Evolutionary conservation across 2,888 invertebrate species (phyloP).

Genomic region (Hemaris fuciformis): DNA sequence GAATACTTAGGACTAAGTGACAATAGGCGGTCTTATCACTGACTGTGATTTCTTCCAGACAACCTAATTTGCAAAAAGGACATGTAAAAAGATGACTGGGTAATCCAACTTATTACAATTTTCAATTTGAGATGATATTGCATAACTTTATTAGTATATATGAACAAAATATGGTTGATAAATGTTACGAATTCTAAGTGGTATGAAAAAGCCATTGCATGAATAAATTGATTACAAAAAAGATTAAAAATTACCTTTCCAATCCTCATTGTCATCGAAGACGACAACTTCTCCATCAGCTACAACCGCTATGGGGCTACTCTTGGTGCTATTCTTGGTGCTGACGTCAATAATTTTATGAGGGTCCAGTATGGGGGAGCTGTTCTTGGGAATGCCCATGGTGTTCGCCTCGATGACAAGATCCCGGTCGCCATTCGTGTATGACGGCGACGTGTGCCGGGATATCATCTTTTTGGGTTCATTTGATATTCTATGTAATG

Average conservation of each 20-base stretch:
- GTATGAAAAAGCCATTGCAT: no score
- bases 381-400: slow-evolving; percentile 74
- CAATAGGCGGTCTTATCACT: no score
- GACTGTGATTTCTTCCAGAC: no score
- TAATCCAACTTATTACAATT: no score
- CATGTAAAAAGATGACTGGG: no score
- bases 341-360: slow-evolving; percentile 70
- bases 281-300: slow-evolving; percentile 91
- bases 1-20: no score
- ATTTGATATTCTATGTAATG: slow-evolving; percentile 71
- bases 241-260: slow-evolving; percentile 81
- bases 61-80: no score
- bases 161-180: no score
- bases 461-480: slow-evolving; percentile 77
- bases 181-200: no score
- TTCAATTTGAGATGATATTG: no score
- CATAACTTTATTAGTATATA: no score
- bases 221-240: background rate
- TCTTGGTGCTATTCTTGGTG: slow-evolving; percentile 70
- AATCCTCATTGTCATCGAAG: slow-evolving; percentile 92
- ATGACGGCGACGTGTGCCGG: slow-evolving; percentile 72
- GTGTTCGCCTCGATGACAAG: slow-evolving; percentile 48
- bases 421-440: slow-evolving; percentile 71
- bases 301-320: slow-evolving; percentile 83
- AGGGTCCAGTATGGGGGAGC: slow-evolving; percentile 73